phyloP scores from a whole-genome alignment of 2,888 invertebrate species.

The Caenorhabditis uteleia region DNA sequence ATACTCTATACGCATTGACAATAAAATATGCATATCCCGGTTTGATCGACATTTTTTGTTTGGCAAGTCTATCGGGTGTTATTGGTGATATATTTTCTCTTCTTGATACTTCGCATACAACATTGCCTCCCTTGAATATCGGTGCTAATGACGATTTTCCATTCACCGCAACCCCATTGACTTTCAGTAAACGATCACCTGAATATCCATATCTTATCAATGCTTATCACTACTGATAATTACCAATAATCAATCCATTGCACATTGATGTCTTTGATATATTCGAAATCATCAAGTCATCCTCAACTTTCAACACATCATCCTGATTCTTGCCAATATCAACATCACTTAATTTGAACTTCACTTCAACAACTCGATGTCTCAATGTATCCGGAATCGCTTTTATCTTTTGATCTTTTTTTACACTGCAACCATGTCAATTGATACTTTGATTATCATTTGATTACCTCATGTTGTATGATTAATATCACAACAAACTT shows the following conservation, averaged over 20 bases:
- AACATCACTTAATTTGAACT: conserved; percentile 1
- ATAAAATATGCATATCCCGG: conserved; percentile 7
- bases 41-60: neutral
- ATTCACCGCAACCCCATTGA: neutral
- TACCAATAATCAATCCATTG: conserved; percentile 28
- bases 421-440: conserved; percentile 6
- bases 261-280: conserved; percentile 10
- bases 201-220: too few species aligned
- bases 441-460: too few species aligned
- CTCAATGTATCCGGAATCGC: conserved; percentile 5
- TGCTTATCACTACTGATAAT: too few species aligned
- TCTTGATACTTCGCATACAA: neutral
- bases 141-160: neutral
- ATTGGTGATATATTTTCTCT: neutral
- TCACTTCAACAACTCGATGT: conserved; percentile 3
- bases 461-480: too few species aligned
- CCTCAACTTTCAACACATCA: conserved; percentile 7
- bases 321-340: conserved; percentile 2
- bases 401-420: conserved; percentile 7
- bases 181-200: conserved; percentile 5
- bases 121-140: neutral
- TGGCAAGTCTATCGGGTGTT: neutral
- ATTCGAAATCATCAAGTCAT: conserved; percentile 4
- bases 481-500: too few species aligned
- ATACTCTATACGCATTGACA: neutral